Conservation (phyloP, 2,797 vertebrate genomes). For the Philypnodon macrostomus region DNA sequence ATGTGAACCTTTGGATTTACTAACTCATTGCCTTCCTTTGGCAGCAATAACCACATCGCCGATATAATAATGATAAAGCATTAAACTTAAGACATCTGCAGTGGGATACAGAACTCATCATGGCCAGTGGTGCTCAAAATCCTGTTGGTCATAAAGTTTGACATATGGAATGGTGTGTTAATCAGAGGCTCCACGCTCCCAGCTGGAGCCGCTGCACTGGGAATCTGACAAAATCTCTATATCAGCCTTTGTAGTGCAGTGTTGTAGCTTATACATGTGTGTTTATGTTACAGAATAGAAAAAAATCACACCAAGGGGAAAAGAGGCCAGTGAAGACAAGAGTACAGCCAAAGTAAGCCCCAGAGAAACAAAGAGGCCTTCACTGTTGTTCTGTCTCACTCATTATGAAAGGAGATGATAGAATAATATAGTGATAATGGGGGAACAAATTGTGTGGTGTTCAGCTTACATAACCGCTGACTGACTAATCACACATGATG, state of each 20-base stretch:
- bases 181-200: slow-evolving; percentile 61
- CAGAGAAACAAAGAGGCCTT: slow-evolving; percentile 46
- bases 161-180: slow-evolving; percentile 65
- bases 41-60: too few species aligned
- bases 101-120: slow-evolving; percentile 27
- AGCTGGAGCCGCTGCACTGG: slow-evolving; percentile 57
- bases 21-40: too few species aligned
- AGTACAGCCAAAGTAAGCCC: slow-evolving; percentile 30
- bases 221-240: slow-evolving; percentile 50
- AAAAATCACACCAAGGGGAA: slow-evolving; percentile 14
- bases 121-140: slow-evolving; percentile 44
- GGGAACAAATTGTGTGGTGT: slow-evolving; percentile 65
- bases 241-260: slow-evolving; percentile 35
- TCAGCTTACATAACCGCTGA: slow-evolving; percentile 67
- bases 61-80: too few species aligned
- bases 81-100: slow-evolving; percentile 41
- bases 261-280: slow-evolving; percentile 13
- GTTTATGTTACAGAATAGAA: slow-evolving; percentile 10
- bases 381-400: slow-evolving; percentile 41
- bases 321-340: slow-evolving; percentile 22
- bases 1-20: too few species aligned
- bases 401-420: slow-evolving; percentile 66
- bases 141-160: slow-evolving; percentile 55
- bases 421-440: slow-evolving; percentile 67
- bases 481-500: slow-evolving; percentile 66